Evolutionary conservation across 2,797 vertebrate species (phyloP).

Genomic region (Anguilla anguilla): DNA sequence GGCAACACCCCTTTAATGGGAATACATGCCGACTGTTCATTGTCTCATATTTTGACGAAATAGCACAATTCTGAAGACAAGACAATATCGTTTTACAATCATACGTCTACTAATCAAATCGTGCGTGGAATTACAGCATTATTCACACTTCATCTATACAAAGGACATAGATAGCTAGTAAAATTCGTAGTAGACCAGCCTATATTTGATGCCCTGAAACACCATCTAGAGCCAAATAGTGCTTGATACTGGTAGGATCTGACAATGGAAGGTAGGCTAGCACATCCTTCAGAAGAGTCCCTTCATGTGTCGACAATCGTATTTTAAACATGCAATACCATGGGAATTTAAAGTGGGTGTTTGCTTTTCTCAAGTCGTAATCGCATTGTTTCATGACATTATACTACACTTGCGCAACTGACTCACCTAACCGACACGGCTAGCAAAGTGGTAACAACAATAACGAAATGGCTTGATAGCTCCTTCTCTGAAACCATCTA

Average conservation of each 20-base stretch:
- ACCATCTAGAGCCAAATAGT: neutral
- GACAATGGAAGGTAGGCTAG: neutral
- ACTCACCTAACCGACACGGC: conserved; percentile 20
- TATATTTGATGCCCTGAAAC: neutral
- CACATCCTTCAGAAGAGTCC: neutral
- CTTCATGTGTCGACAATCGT: neutral
- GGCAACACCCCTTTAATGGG: conserved; percentile 54
- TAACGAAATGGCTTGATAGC: conserved; percentile 11
- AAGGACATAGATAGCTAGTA: neutral
- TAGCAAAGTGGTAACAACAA: conserved; percentile 17
- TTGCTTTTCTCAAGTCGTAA: neutral
- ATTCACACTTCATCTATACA: neutral
- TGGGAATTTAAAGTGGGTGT: neutral
- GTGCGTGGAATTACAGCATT: neutral
- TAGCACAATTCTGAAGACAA: conserved; percentile 11
- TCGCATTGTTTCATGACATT: conserved; percentile 13
- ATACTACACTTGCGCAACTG: conserved; percentile 13
- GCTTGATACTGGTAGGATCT: neutral
- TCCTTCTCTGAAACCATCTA: neutral
- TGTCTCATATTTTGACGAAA: conserved; percentile 39
- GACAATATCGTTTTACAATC: conserved; percentile 18
- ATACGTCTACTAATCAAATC: neutral
- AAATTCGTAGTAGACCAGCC: neutral
- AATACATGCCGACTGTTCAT: conserved; percentile 38
- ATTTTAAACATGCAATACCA: neutral